Percentiles rank a stretch among this genome's conserved stretches.
Evolutionary conservation across 2,113 vertebrate species (phyloP).

Genomic region (Dicaeum eximium): DNA sequence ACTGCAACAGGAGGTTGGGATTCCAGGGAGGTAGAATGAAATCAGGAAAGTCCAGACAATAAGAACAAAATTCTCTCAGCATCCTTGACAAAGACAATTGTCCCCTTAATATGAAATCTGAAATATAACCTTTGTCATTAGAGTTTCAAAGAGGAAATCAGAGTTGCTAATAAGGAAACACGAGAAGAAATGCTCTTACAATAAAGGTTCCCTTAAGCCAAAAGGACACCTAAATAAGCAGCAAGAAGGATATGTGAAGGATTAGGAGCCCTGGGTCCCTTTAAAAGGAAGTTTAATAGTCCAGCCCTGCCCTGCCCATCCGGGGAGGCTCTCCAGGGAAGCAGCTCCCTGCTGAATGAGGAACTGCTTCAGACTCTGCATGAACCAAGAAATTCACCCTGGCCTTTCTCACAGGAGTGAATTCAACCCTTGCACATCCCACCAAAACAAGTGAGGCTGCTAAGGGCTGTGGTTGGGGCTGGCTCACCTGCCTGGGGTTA

Average conservation of each 20-base stretch:
- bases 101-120: background rate
- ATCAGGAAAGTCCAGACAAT: background rate
- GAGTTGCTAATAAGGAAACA: background rate
- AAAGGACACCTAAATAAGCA: background rate
- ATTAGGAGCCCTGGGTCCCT: background rate
- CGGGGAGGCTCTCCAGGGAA: background rate
- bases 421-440: background rate
- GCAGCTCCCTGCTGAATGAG: background rate
- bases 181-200: background rate
- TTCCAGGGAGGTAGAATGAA: background rate
- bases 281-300: background rate
- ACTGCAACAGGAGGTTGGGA: background rate
- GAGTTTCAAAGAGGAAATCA: background rate
- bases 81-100: background rate
- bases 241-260: background rate
- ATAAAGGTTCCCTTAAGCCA: background rate
- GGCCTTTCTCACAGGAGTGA: background rate
- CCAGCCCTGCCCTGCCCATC: background rate
- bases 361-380: background rate
- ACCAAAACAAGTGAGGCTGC: background rate
- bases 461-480: rapidly evolving
- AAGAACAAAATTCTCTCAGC: background rate
- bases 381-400: background rate
- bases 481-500: background rate
- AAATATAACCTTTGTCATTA: background rate